These are phyloP conservation scores for Grammomys surdaster DNA, from an alignment of 2,113 vertebrate species.

Conservation along the genomic window DNA sequence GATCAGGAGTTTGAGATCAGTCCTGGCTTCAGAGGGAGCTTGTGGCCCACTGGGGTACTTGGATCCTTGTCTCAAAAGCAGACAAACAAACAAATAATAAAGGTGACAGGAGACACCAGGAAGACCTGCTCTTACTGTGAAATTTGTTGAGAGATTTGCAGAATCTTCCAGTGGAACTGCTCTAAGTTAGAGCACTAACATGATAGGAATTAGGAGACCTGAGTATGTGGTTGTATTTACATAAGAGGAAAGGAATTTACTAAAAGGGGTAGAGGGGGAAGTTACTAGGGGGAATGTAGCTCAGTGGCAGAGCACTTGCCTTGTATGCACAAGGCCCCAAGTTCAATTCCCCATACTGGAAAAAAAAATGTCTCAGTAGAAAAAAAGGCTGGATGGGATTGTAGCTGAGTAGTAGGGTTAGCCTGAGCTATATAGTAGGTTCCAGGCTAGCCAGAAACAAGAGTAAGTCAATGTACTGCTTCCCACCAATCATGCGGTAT, in stretches of 20 bases:
- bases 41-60: neutral
- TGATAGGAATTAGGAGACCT: neutral
- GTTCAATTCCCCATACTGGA: neutral
- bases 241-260: neutral
- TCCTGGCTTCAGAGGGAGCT: neutral
- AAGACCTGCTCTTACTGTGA: neutral
- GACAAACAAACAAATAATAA: neutral
- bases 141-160: neutral
- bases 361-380: neutral
- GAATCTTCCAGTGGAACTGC: neutral
- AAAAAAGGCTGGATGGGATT: neutral
- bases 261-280: neutral
- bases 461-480: neutral
- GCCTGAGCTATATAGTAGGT: neutral
- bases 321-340: neutral
- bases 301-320: neutral
- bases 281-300: neutral
- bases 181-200: neutral
- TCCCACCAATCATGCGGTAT: fast-evolving
- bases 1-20: neutral
- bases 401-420: neutral
- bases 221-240: neutral
- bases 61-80: neutral
- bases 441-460: neutral
- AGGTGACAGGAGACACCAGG: neutral